Evolutionary conservation across 2,797 vertebrate genomes (phyloP).

Genomic region (Karalla daura): DNA sequence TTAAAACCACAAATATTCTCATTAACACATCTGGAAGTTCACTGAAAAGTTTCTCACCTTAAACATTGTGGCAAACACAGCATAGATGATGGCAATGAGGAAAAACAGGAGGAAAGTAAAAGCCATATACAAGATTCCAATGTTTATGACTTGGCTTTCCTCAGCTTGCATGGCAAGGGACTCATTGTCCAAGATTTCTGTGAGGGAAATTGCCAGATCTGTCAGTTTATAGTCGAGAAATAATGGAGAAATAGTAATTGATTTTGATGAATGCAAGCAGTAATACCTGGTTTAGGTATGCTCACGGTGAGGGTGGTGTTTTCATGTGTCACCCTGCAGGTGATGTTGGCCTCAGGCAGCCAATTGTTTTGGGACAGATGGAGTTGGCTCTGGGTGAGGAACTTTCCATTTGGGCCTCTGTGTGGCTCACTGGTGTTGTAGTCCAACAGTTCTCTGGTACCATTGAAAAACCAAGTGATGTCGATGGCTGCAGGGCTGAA

Average conservation of each 20-base stretch:
- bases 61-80: constrained; percentile 62
- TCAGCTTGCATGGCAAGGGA: constrained; percentile 41
- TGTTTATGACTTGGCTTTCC: constrained; percentile 46
- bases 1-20: background rate
- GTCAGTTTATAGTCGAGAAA: too few relatives aligned
- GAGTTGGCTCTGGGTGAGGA: constrained; percentile 72
- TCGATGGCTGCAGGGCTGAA: constrained; percentile 78
- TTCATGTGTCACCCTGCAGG: constrained; percentile 71
- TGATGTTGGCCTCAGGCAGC: constrained; percentile 60
- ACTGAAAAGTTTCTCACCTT: constrained; percentile 77
- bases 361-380: constrained; percentile 41
- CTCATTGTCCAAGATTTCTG: constrained; percentile 62
- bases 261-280: background rate
- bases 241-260: too few relatives aligned
- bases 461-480: constrained; percentile 74
- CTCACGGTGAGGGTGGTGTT: constrained; percentile 48
- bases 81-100: constrained; percentile 69
- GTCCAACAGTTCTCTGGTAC: background rate
- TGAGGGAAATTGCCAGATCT: background rate
- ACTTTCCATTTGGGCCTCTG: constrained; percentile 70
- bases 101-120: constrained; percentile 73
- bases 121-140: constrained; percentile 71
- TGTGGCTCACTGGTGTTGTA: constrained; percentile 52
- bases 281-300: constrained; percentile 67
- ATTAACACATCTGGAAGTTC: background rate